phyloP scores from a whole-genome alignment of 1,140 invertebrate genomes.

The Chrysomallon squamiferum region DNA sequence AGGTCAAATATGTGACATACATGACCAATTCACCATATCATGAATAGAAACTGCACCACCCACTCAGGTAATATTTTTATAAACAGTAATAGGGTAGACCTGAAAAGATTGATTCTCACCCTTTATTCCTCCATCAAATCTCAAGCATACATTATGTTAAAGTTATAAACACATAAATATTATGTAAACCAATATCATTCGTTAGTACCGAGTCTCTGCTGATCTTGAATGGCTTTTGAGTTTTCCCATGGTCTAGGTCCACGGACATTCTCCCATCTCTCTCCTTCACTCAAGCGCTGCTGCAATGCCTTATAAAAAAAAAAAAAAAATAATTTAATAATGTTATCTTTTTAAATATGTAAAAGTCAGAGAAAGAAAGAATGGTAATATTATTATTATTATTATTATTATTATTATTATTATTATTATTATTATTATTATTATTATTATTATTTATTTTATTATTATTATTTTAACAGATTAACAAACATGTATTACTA shows the following conservation, averaged over 20 bases:
- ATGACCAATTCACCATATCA: no score
- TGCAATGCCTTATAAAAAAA: constrained; percentile 22
- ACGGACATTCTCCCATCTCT: constrained; percentile 81
- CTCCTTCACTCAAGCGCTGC: constrained; percentile 71
- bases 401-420: background rate
- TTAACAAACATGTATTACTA: background rate
- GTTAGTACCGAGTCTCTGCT: constrained; percentile 22
- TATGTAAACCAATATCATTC: no score
- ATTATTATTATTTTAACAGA: background rate
- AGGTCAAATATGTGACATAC: no score
- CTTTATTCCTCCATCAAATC: no score
- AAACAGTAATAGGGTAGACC: no score
- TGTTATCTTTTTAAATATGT: background rate
- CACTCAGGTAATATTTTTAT: no score
- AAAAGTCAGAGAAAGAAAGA: no score
- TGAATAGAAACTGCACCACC: no score
- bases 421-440: background rate
- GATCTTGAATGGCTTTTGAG: constrained; percentile 38
- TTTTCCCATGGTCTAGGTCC: constrained; percentile 83
- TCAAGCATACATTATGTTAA: no score
- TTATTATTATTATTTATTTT: background rate
- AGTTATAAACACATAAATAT: no score
- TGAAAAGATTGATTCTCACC: no score
- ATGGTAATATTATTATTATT: background rate
- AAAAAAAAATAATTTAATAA: background rate